Base-by-base conservation (phyloP, 2,797 vertebrate genomes). In the Darevskia mixta region DNA sequence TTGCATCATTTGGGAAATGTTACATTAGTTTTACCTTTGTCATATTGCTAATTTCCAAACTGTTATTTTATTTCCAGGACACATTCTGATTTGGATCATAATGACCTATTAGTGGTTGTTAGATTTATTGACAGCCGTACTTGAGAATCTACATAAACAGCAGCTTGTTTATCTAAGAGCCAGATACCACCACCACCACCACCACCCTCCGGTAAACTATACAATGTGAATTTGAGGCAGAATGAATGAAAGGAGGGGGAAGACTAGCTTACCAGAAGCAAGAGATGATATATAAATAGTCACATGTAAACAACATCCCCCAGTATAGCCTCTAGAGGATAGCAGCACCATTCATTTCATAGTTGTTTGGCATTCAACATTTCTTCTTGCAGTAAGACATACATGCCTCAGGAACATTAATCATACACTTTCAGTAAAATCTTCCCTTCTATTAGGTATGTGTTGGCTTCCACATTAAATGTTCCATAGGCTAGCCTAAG, bases 331-430 rank as follows among this genome's bases (percentile, higher is more conserved):
- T 90, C 71, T 43, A 83, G 76, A 92, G 64, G 77, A 91, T 41
- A 41, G 45, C 86, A 91, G 87, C 66, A 55, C 4, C 86, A 75
- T 91, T 93, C 85, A 93, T 92, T 95, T 94, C 82, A 81, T n/a
- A 91, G 89, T 79, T 20, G 55, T 75, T 64, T 88, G 92, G 86
- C 55, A 93, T 86, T 83, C 80, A 27, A 23, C 86, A 91, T 72
- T 79, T 87, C 84, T 92, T 91, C 85, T 86, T 91, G 77, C 86
- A 76, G 92, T 89, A 85, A 0, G 9, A 71, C 38, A 83, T 89
- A 89, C 0, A 5, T 84, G 35, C 83, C 76, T 86, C 41, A 69
- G 83, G 84, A n/a, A 92, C 69, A 91, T 94, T 89, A 85, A 91
- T 94, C 89, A 91, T 75, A 77, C 43, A 75, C 38, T 90, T 84